Conservation (phyloP, 2,797 vertebrate genomes). For the Pangasius sanitwongsei region DNA sequence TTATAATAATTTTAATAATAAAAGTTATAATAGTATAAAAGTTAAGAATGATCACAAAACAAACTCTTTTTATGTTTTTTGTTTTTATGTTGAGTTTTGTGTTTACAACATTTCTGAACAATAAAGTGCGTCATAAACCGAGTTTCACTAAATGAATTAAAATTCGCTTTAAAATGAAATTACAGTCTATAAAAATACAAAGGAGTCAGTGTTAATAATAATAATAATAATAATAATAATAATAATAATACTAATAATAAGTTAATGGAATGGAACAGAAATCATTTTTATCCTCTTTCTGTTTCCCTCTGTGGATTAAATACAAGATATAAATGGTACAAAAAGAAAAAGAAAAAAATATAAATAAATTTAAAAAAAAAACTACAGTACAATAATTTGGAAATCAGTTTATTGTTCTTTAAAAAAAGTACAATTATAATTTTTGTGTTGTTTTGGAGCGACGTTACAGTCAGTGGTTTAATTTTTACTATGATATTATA, state of each 20-base stretch:
- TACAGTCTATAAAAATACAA: not conserved
- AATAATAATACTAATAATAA: not conserved
- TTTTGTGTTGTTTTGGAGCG: not conserved
- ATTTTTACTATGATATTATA: not conserved
- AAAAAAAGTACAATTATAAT: not conserved
- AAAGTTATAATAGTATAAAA: not conserved
- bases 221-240: conserved; percentile 1
- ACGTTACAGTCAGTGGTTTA: not conserved
- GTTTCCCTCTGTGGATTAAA: not conserved
- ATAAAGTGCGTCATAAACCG: not conserved
- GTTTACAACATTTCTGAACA: not conserved
- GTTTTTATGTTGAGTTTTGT: not conserved
- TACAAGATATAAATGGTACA: not conserved
- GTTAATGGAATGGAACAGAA: not conserved
- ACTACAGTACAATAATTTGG: too few relatives aligned
- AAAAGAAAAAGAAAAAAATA: not conserved
- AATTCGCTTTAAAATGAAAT: not conserved
- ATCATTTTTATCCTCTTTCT: not conserved
- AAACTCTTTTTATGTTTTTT: not conserved
- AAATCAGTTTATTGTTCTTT: not conserved
- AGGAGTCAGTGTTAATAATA: not conserved
- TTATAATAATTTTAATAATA: too few relatives aligned
- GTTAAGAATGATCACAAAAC: not conserved
- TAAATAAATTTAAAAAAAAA: not conserved
- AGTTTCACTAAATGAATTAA: not conserved